phyloP scores from a whole-genome alignment of 1,140 invertebrate species.

The Acromyrmex heyeri region DNA sequence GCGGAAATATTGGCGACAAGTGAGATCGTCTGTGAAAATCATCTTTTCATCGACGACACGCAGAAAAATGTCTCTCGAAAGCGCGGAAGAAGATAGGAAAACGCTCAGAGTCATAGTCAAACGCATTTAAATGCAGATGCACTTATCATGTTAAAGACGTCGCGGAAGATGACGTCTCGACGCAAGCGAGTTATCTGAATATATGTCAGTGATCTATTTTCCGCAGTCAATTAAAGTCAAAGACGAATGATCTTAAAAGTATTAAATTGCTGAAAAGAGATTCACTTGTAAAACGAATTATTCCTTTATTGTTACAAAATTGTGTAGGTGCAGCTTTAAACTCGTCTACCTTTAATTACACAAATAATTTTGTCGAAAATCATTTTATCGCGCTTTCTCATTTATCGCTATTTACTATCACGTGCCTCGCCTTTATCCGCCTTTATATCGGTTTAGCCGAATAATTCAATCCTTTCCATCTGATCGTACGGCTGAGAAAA shows the following conservation, averaged over 20 bases:
- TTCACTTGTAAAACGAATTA: slow-evolving; percentile 8
- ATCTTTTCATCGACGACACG: slow-evolving; percentile 16
- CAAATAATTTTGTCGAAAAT: slow-evolving; percentile 29
- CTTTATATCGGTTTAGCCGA: slow-evolving; percentile 21
- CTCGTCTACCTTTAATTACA: background rate
- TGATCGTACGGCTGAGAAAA: background rate
- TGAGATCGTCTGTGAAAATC: slow-evolving; percentile 41
- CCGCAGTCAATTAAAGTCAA: slow-evolving; percentile 3
- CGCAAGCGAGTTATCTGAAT: slow-evolving; percentile 4
- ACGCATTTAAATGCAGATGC: slow-evolving; percentile 26
- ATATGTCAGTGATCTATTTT: slow-evolving; percentile 18
- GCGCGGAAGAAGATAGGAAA: background rate
- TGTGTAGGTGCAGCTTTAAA: background rate
- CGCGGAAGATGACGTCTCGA: background rate
- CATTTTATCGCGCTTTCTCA: slow-evolving; percentile 9
- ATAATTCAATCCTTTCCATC: slow-evolving; percentile 5
- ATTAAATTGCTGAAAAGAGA: background rate
- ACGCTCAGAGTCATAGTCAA: background rate
- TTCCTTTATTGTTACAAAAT: background rate
- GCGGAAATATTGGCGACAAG: slow-evolving; percentile 14
- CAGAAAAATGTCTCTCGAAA: slow-evolving; percentile 13
- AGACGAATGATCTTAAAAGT: slow-evolving; percentile 10
- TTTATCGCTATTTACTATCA: slow-evolving; percentile 38
- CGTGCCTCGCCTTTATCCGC: background rate
- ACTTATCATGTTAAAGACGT: slow-evolving; percentile 12